A percentile compares a stretch with the other conserved stretches of the same genome.
Conservation (phyloP, 2,113 vertebrate species). For the Leptobrachium ailaonicum region DNA sequence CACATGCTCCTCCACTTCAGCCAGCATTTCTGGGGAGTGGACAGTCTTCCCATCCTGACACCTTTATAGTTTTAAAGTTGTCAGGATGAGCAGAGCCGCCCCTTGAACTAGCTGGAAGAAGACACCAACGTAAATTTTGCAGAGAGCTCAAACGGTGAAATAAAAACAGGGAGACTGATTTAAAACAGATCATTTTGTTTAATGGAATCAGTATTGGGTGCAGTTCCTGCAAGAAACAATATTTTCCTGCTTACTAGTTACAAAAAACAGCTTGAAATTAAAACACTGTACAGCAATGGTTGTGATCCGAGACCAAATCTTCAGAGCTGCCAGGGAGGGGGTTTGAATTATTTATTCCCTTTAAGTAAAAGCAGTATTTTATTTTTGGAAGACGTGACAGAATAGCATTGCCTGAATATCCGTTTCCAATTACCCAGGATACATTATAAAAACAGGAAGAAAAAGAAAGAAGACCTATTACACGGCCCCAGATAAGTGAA, state of each 20-base stretch:
- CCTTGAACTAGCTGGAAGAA: too few species aligned
- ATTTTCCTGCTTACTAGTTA: constrained; percentile 22
- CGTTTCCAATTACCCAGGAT: constrained; percentile 1
- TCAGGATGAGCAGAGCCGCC: too few species aligned
- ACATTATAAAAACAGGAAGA: too few species aligned
- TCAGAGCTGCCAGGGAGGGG: constrained; percentile 8
- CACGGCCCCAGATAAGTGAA: too few species aligned
- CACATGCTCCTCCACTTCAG: too few species aligned
- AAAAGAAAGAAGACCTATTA: too few species aligned
- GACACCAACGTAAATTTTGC: too few species aligned
- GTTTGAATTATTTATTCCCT: constrained; percentile 51
- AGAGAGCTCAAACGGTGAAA: too few species aligned
- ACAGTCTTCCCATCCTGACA: too few species aligned
- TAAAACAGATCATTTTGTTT: constrained; percentile 22
- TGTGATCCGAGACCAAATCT: constrained; percentile 45
- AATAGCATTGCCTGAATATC: constrained; percentile 30
- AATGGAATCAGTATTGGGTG: constrained; percentile 28
- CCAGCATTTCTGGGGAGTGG: too few species aligned
- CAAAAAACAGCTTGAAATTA: constrained; percentile 3
- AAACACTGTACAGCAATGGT: background rate
- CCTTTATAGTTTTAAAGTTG: too few species aligned
- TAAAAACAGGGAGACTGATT: background rate
- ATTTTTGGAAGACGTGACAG: constrained; percentile 61
- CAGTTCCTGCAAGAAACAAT: constrained; percentile 56
- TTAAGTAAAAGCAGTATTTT: constrained; percentile 47